Conservation (phyloP, 2,797 vertebrate genomes). For the Pitangus sulphuratus region DNA sequence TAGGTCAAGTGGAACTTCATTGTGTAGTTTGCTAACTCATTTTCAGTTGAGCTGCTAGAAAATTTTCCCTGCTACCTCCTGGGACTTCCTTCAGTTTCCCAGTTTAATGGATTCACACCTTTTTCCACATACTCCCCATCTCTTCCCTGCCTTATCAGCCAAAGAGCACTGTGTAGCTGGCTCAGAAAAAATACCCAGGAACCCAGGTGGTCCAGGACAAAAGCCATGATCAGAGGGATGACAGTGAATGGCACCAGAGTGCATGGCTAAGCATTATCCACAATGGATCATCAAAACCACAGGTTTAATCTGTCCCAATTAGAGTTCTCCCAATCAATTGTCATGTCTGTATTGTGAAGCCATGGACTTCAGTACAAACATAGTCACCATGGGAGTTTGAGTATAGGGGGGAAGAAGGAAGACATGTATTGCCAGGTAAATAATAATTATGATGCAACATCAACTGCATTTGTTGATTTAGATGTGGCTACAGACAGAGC, state of each 20-base stretch:
- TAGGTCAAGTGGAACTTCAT: slow-evolving; percentile 65
- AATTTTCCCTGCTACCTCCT: neutral
- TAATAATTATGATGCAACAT: neutral
- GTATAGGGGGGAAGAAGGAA: rapidly evolving
- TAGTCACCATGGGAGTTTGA: neutral
- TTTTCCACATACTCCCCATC: neutral
- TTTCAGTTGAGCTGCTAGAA: slow-evolving; percentile 32
- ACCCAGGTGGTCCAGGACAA: neutral
- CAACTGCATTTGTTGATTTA: neutral
- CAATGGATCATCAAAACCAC: rapidly evolving
- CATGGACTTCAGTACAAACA: neutral
- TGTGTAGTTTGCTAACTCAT: slow-evolving; percentile 51
- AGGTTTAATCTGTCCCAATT: neutral
- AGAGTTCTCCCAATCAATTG: neutral
- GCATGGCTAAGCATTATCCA: neutral
- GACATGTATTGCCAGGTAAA: rapidly evolving
- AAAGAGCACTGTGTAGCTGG: neutral
- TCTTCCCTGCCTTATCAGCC: neutral
- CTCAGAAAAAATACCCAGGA: neutral
- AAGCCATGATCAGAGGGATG: neutral
- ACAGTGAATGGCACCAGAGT: neutral
- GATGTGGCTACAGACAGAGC: neutral
- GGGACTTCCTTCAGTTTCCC: neutral
- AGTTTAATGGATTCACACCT: neutral
- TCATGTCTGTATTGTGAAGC: neutral